Percentiles rank a stretch among this genome's conserved stretches.
phyloP scores from a whole-genome alignment of 2,797 vertebrate genomes.

The Labeo calbasu region DNA sequence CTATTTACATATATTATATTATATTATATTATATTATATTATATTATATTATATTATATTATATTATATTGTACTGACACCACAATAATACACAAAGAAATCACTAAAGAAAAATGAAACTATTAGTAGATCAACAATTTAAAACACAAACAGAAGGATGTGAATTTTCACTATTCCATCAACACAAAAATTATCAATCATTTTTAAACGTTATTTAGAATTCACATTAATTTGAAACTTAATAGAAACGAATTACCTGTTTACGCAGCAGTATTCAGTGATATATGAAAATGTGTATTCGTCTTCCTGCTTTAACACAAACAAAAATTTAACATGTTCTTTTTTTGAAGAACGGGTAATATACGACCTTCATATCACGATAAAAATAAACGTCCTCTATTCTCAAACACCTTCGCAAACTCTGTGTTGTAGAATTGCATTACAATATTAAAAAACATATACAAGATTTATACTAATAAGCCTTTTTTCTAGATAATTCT shows the following conservation, averaged over 20 bases:
- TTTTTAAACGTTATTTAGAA: no score
- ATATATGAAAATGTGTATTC: neutral
- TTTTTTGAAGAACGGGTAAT: neutral
- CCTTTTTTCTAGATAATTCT: neutral
- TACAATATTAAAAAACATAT: neutral
- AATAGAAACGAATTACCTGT: neutral
- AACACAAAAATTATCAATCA: neutral
- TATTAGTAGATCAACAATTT: neutral
- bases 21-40: neutral
- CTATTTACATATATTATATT: neutral
- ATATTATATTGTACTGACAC: neutral
- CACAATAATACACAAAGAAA: neutral
- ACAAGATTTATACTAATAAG: neutral
- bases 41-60: neutral
- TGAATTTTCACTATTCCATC: neutral
- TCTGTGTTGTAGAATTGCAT: neutral
- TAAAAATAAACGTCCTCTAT: neutral
- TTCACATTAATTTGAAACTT: neutral
- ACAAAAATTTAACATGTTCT: no score
- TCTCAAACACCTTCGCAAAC: slow-evolving; percentile 9
- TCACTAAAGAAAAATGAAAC: no score
- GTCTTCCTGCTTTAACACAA: neutral
- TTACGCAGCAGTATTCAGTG: neutral
- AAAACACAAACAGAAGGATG: neutral
- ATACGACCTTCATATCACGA: neutral